Conservation (phyloP, 2,113 vertebrate genomes). For the Spea multiplicata region DNA sequence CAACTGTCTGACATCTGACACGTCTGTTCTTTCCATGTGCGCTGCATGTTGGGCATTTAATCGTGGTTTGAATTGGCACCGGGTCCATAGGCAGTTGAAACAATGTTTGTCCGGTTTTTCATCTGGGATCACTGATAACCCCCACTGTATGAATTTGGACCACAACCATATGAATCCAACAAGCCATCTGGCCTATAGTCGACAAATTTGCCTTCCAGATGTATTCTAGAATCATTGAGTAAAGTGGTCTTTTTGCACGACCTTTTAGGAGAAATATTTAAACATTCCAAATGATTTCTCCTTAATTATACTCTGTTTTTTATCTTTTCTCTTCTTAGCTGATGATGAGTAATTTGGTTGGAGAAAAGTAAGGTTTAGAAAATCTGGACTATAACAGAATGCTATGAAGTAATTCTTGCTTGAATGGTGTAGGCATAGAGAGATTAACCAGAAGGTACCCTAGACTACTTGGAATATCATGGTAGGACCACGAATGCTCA, state of each 20-base stretch:
- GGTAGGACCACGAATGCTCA: too few species aligned
- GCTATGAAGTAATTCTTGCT: too few species aligned
- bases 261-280: background rate
- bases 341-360: background rate
- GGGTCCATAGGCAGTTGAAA: background rate
- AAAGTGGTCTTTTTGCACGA: background rate
- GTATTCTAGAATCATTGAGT: slow-evolving; percentile 6
- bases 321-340: background rate
- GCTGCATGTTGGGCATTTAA: slow-evolving; percentile 5
- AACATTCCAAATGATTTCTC: slow-evolving; percentile 3
- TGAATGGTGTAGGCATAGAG: too few species aligned
- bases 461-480: too few species aligned
- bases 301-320: background rate
- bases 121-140: background rate
- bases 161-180: slow-evolving; percentile 1
- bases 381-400: too few species aligned
- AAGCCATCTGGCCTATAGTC: slow-evolving; percentile 11
- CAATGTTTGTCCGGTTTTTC: background rate
- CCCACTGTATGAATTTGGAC: background rate
- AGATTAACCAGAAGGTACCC: too few species aligned
- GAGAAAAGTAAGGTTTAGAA: too few species aligned
- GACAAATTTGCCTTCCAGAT: slow-evolving; percentile 9
- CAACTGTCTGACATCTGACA: slow-evolving; percentile 43
- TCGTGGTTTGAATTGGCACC: background rate
- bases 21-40: slow-evolving; percentile 12